A percentile compares a stretch with the other conserved stretches of the same genome.
phyloP scores from a whole-genome alignment of 2,113 vertebrate genomes.

The Furnarius figulus region DNA sequence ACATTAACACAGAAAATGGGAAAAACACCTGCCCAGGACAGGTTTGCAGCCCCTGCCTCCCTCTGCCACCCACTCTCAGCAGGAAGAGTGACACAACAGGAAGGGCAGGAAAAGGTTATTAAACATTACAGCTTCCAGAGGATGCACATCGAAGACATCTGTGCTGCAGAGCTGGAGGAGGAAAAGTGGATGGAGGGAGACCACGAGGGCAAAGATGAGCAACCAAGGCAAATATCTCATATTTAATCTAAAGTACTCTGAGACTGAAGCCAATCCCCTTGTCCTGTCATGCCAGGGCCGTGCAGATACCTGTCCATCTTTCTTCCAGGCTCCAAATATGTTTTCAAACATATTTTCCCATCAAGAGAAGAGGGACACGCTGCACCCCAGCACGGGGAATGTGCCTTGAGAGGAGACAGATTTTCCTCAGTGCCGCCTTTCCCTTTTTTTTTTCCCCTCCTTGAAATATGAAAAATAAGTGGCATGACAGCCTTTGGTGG shows the following conservation, averaged over 20 bases:
- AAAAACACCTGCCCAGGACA: background rate
- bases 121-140: background rate
- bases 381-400: background rate
- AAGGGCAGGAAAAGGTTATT: background rate
- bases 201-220: background rate
- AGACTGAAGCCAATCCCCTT: background rate
- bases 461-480: constrained; percentile 37
- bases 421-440: background rate
- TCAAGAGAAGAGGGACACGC: background rate
- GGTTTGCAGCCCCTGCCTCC: background rate
- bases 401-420: background rate
- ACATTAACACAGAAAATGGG: background rate
- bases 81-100: background rate
- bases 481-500: constrained; percentile 38
- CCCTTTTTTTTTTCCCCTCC: background rate
- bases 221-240: background rate
- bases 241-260: background rate
- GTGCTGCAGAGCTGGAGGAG: background rate
- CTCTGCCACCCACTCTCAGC: background rate
- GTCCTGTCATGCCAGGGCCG: background rate
- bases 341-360: background rate
- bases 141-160: background rate
- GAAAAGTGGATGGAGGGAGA: background rate
- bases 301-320: background rate
- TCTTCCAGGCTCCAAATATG: background rate